These are phyloP conservation scores for Danaus plexippus DNA, from an alignment of 1,140 invertebrate genomes.

Conservation along the genomic window DNA sequence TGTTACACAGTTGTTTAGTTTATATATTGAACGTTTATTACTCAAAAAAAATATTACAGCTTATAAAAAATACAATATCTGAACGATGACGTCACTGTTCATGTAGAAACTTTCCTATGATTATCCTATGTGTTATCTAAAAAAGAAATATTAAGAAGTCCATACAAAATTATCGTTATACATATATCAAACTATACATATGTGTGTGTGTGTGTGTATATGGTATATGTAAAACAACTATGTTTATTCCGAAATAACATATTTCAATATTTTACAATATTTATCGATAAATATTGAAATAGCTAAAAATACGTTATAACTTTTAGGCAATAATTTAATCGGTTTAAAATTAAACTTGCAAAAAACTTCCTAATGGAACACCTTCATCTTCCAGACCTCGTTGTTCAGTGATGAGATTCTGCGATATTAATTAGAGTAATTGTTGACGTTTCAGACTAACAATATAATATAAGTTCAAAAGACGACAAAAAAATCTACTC, in stretches of 20 bases:
- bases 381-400: constrained; percentile 58
- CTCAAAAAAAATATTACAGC: not conserved
- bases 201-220: not conserved
- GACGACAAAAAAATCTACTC: no score
- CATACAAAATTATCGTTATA: not conserved
- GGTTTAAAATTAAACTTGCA: no score
- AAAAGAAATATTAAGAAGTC: not conserved
- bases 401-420: constrained; percentile 55
- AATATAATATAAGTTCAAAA: no score
- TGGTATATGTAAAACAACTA: no score
- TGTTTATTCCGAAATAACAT: no score
- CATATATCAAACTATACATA: no score
- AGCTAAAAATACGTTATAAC: no score
- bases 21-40: no score
- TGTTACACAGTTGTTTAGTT: not conserved
- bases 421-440: constrained; percentile 57
- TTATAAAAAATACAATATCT: not conserved
- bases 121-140: not conserved
- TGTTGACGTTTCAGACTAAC: constrained; percentile 28
- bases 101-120: not conserved
- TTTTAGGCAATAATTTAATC: not conserved
- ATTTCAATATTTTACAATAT: no score
- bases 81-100: no score
- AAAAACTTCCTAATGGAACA: constrained; percentile 57
- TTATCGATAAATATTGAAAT: no score